Conservation (phyloP, 35 echinoderm and acorn worm genomes). For the Chiridota heheva region DNA sequence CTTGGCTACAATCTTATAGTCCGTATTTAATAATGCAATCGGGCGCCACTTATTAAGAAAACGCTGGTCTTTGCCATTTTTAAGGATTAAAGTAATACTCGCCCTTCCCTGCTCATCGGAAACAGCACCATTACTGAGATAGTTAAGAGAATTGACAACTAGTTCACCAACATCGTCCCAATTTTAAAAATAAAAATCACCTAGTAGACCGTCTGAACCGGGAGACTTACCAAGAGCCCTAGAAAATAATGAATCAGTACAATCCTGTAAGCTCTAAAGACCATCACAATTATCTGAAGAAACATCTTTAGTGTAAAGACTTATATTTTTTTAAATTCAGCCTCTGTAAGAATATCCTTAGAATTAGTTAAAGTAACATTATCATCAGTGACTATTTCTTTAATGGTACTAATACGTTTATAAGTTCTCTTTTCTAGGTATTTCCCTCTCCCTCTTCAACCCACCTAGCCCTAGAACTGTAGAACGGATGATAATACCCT, state of each 20-base stretch:
- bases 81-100: constrained; percentile 13
- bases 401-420: constrained; percentile 21
- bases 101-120: constrained; percentile 20
- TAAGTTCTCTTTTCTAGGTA: constrained; percentile 15
- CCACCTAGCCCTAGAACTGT: constrained; percentile 41
- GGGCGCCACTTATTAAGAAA: constrained; percentile 29
- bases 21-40: constrained; percentile 32
- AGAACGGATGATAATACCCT: constrained; percentile 19
- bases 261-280: neutral
- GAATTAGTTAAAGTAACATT: neutral
- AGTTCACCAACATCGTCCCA: constrained; percentile 3
- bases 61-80: neutral
- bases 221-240: constrained; percentile 21
- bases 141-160: constrained; percentile 6
- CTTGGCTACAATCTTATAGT: constrained; percentile 28
- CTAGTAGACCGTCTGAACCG: constrained; percentile 15
- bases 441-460: constrained; percentile 14
- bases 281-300: neutral
- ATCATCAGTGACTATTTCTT: constrained; percentile 16
- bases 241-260: neutral
- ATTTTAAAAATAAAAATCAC: constrained; percentile 20
- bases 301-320: constrained; percentile 21
- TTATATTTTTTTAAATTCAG: constrained; percentile 7
- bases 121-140: neutral
- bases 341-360: neutral